phyloP scores from a whole-genome alignment of 1,140 invertebrate species.

The Drepana arcuata region DNA sequence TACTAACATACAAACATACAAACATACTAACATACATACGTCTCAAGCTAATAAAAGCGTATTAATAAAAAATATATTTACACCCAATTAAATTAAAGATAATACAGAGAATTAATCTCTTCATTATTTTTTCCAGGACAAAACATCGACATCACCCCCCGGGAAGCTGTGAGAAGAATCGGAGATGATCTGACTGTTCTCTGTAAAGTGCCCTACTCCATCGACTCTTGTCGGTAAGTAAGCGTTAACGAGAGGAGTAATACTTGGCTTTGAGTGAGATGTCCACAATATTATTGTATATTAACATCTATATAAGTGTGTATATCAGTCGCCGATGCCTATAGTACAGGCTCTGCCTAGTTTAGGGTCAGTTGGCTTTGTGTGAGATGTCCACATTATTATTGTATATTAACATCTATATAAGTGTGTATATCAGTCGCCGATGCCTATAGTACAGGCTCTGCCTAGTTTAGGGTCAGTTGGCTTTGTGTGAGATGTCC shows the following conservation, averaged over 20 bases:
- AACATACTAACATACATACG: too few species aligned
- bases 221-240: slow-evolving; percentile 71
- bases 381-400: neutral
- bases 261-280: neutral
- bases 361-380: neutral
- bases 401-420: slow-evolving; percentile 7
- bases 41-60: too few species aligned
- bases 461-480: too few species aligned
- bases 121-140: slow-evolving; percentile 32
- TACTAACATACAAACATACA: too few species aligned
- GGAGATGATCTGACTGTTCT: slow-evolving; percentile 62
- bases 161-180: slow-evolving; percentile 52
- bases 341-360: neutral
- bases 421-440: too few species aligned
- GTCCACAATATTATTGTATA: neutral
- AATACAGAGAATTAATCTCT: too few species aligned
- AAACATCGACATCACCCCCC: slow-evolving; percentile 60
- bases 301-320: neutral
- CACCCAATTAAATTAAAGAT: too few species aligned
- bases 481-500: too few species aligned
- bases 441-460: too few species aligned
- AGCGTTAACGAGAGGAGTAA: slow-evolving; percentile 1
- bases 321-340: neutral
- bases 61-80: too few species aligned
- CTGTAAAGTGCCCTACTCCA: slow-evolving; percentile 67